These are phyloP conservation scores for Tragelaphus scriptus DNA, from an alignment of 2,113 vertebrate genomes.

Conservation along the genomic window DNA sequence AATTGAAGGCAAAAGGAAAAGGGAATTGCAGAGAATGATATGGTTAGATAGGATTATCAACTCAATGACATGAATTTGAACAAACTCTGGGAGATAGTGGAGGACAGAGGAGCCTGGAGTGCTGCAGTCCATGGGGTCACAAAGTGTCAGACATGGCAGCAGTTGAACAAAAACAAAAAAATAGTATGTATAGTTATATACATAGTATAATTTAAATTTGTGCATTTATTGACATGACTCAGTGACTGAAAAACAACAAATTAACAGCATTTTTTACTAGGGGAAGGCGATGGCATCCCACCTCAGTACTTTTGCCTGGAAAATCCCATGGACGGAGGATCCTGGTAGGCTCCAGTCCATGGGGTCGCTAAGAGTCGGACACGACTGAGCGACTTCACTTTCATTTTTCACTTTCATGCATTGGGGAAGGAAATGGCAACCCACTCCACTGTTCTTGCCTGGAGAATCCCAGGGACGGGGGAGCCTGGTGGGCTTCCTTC, in stretches of 20 bases:
- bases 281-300: too few species aligned
- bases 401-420: too few species aligned
- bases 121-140: not conserved
- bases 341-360: too few species aligned
- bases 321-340: too few species aligned
- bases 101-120: not conserved
- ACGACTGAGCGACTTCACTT: too few species aligned
- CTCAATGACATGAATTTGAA: not conserved
- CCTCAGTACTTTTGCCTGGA: too few species aligned
- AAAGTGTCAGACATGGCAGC: not conserved
- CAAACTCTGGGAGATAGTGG: not conserved
- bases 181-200: not conserved
- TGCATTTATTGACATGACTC: not conserved
- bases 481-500: too few species aligned
- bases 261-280: not conserved
- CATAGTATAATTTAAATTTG: not conserved
- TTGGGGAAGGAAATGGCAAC: too few species aligned
- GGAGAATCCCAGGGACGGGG: too few species aligned
- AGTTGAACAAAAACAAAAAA: not conserved
- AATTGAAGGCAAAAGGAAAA: not conserved
- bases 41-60: not conserved
- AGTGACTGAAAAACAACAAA: not conserved
- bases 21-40: not conserved
- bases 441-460: too few species aligned
- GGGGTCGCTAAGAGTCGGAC: too few species aligned